Evolutionary conservation across 1,140 invertebrate genomes (phyloP).

Genomic region (Oscheius sp.): DNA sequence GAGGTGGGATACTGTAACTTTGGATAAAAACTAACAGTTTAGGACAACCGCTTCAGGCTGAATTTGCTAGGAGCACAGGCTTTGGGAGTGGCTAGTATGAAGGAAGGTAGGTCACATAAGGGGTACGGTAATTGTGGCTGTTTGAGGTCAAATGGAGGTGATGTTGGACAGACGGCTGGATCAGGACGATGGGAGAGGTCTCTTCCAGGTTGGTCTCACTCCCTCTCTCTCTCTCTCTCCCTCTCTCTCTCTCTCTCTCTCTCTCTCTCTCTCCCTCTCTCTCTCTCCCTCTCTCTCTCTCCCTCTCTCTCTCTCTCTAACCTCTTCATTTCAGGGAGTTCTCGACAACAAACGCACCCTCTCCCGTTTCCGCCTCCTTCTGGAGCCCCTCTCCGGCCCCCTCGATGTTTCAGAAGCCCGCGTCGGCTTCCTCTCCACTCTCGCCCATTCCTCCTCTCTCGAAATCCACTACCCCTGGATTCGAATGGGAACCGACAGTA

Average conservation of each 20-base stretch:
- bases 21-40: background rate
- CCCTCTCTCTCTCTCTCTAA: too few relatives aligned
- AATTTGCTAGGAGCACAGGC: conserved; percentile 82
- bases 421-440: conserved; percentile 25
- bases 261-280: too few relatives aligned
- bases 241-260: too few relatives aligned
- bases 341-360: conserved; percentile 77
- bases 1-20: conserved; percentile 64
- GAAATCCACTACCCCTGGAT: conserved; percentile 21
- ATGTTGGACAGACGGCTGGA: conserved; percentile 89
- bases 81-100: conserved; percentile 77
- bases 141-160: conserved; percentile 66
- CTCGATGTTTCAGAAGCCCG: conserved; percentile 22
- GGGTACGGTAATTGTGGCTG: too few relatives aligned
- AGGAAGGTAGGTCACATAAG: too few relatives aligned
- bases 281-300: conserved; percentile 43
- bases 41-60: conserved; percentile 71
- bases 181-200: conserved; percentile 88
- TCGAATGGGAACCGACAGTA: background rate
- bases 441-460: conserved; percentile 13
- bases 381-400: conserved; percentile 66
- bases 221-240: too few relatives aligned
- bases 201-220: conserved; percentile 69
- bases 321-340: conserved; percentile 76
- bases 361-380: conserved; percentile 76